Conservation (phyloP, 1,140 invertebrate genomes). For the Pantala flavescens region DNA sequence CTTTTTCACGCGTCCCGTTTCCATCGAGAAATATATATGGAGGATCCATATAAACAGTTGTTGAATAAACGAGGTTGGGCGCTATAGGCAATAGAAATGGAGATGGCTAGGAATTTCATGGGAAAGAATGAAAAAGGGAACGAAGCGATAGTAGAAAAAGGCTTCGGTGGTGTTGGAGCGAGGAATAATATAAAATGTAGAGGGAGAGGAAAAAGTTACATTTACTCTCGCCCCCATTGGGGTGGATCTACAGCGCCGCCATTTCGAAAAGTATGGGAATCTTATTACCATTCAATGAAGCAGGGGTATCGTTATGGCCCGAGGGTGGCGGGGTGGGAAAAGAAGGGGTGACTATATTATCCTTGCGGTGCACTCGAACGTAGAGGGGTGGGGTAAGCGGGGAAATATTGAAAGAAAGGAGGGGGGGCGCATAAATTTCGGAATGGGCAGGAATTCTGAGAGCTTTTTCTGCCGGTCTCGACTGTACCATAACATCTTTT, state of each 20-base stretch:
- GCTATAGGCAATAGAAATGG: too few relatives aligned
- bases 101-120: too few relatives aligned
- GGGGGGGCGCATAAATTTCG: not conserved
- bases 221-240: not conserved
- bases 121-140: not conserved
- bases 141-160: not conserved
- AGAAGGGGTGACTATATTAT: not conserved
- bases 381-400: not conserved
- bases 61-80: too few relatives aligned
- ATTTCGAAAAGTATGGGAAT: slow-evolving; percentile 19
- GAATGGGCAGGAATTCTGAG: not conserved
- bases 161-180: not conserved
- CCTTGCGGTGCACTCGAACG: not conserved
- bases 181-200: not conserved
- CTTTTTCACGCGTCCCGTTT: too few relatives aligned
- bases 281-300: slow-evolving; percentile 21
- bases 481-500: not conserved
- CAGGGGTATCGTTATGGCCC: slow-evolving; percentile 17
- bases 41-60: too few relatives aligned
- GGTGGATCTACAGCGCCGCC: not conserved
- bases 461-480: not conserved
- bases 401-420: not conserved
- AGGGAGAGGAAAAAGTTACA: not conserved
- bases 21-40: too few relatives aligned
- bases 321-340: not conserved